Base-by-base conservation (phyloP, 2,113 vertebrate species). In the Microcebus murinus region DNA sequence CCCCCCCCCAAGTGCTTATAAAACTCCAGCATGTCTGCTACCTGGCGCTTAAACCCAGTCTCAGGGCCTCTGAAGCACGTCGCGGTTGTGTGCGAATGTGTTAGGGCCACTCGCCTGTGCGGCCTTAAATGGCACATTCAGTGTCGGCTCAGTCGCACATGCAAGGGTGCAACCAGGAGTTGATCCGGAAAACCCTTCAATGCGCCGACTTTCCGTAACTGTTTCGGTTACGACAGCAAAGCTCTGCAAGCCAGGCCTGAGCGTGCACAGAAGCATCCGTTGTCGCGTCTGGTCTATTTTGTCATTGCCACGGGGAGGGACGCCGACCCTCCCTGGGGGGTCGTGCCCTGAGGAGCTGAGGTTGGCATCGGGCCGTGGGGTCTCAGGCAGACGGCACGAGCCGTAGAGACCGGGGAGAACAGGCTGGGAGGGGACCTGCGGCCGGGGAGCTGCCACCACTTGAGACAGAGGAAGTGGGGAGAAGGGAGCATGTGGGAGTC, bases 191-290 rank as follows among this genome's bases (percentile, higher is more conserved):
- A 34, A 12, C 23, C 25, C 68, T 77, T n/a, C 12, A 1, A 15
- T 0, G 7, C 1, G 55, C 76, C 0, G 57, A 81, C 57, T 34
- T 45, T 48, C 57, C 27, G 11, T 45, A 2, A 23, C 52, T 3
- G 50, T 8, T 79, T 48, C 39, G 65, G 7, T 52, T 4, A 9
- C 17, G 4, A 39, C 27, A 27, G 17, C 34, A 39, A 34, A 7
- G 34, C 42, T 42, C 18, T 1, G 1, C 3, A 1, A 12, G 6
- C 17, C 23, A 34, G 23, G 12, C 14, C 27, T 17, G 71, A 39
- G 25, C 13, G 14, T n/a, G 2, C 4, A 2, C 6, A 2, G 34
- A n/a, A 34, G 65, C 34, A 18, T 18, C 12, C 12, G 2, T 68
- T 7, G 31, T 68, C 3, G 14, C 15, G 34, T 68, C 11, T 68